A percentile compares a stretch with the other conserved stretches of the same genome.
These are phyloP conservation scores for Phallusia fumigata DNA, from an alignment of 23 tunicate genomes.

Conservation along the genomic window DNA sequence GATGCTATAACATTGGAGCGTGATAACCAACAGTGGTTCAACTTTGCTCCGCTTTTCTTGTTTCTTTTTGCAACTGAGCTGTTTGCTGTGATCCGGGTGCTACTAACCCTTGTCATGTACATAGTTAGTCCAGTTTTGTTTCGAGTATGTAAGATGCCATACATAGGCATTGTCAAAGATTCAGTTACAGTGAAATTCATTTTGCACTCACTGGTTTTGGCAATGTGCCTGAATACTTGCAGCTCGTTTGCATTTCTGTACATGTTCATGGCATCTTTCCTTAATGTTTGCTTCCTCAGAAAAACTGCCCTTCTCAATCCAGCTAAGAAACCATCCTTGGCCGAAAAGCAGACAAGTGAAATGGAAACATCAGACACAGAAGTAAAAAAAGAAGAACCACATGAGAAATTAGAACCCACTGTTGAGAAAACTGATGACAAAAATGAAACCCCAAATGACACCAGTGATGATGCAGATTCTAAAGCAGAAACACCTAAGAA, in stretches of 20 bases:
- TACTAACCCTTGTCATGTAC: constrained; percentile 6
- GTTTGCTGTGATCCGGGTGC: constrained; percentile 20
- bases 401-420: background rate
- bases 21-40: constrained; percentile 49
- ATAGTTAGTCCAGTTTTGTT: background rate
- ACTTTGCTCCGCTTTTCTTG: constrained; percentile 49
- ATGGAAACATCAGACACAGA: background rate
- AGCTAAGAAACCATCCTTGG: background rate
- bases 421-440: background rate
- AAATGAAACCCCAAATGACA: background rate
- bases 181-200: background rate
- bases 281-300: background rate
- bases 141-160: background rate
- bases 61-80: constrained; percentile 63
- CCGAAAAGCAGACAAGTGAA: background rate
- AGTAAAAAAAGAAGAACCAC: constrained; percentile 6
- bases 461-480: background rate
- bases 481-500: background rate
- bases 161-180: background rate
- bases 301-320: background rate
- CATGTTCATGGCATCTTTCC: constrained; percentile 32
- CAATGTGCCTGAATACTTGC: constrained; percentile 11
- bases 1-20: constrained; percentile 35
- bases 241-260: constrained; percentile 58
- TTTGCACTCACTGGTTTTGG: constrained; percentile 46